These are phyloP conservation scores for Hermatobates lingyangjiaoensis DNA, from an alignment of 1,140 invertebrate genomes.

Conservation along the genomic window DNA sequence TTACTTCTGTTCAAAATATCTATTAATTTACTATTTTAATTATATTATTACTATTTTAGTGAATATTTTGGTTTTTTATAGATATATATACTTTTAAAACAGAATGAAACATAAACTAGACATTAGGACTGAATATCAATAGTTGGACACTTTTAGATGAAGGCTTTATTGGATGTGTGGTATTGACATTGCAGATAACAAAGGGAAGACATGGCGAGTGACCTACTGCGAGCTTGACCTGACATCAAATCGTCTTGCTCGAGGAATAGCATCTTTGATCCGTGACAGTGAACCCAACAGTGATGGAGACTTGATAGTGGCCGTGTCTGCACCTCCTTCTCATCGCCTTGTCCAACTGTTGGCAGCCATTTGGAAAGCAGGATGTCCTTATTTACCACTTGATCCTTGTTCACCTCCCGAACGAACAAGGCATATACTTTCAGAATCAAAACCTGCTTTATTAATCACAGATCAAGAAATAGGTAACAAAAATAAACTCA, in stretches of 20 bases:
- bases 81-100: background rate
- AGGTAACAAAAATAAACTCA: background rate
- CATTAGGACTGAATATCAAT: background rate
- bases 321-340: slow-evolving; percentile 54
- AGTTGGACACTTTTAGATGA: background rate
- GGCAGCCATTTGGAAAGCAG: slow-evolving; percentile 57
- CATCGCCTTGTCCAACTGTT: slow-evolving; percentile 46
- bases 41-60: background rate
- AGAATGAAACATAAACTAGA: background rate
- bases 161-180: background rate
- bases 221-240: slow-evolving; percentile 38
- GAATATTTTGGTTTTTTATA: background rate
- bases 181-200: background rate
- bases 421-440: slow-evolving; percentile 53
- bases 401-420: slow-evolving; percentile 53
- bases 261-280: slow-evolving; percentile 24
- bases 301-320: slow-evolving; percentile 46
- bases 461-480: slow-evolving; percentile 37
- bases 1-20: background rate
- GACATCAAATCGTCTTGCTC: slow-evolving; percentile 36
- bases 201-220: slow-evolving; percentile 14
- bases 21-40: background rate
- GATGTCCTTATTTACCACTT: slow-evolving; percentile 62
- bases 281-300: slow-evolving; percentile 27
- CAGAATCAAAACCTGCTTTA: slow-evolving; percentile 48